phyloP scores from a whole-genome alignment of 1,140 invertebrate species.

The Lordiphosa collinella region DNA sequence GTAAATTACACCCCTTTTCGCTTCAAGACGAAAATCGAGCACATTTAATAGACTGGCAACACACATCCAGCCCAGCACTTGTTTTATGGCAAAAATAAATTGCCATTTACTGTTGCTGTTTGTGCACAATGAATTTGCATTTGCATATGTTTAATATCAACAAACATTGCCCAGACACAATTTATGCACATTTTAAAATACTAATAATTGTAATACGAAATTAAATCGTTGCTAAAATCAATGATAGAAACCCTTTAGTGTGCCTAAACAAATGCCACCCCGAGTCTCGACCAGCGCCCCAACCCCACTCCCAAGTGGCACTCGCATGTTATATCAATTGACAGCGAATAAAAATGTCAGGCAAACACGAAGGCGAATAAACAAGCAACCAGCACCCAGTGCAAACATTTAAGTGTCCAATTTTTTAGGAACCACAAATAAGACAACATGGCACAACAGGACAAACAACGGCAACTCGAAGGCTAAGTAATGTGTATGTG shows the following conservation, averaged over 20 bases:
- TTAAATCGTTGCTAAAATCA: slow-evolving; percentile 32
- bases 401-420: slow-evolving; percentile 69
- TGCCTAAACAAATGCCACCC: slow-evolving; percentile 14
- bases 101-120: slow-evolving; percentile 17
- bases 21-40: not conserved
- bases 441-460: slow-evolving; percentile 36
- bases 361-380: slow-evolving; percentile 43
- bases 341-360: slow-evolving; percentile 78
- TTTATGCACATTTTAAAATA: slow-evolving; percentile 44
- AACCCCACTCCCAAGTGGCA: not conserved
- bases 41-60: not conserved
- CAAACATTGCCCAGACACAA: slow-evolving; percentile 40
- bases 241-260: too few species aligned
- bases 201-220: slow-evolving; percentile 40
- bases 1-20: slow-evolving; percentile 48
- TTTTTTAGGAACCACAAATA: slow-evolving; percentile 65
- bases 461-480: slow-evolving; percentile 9
- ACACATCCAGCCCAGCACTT: slow-evolving; percentile 9
- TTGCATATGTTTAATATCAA: slow-evolving; percentile 48
- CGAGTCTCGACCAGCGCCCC: not conserved
- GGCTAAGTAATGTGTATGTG: too few species aligned
- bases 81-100: slow-evolving; percentile 41
- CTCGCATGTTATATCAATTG: slow-evolving; percentile 74
- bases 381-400: slow-evolving; percentile 34
- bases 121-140: slow-evolving; percentile 32